Percentiles rank a stretch among this genome's conserved stretches.
Evolutionary conservation across 2,888 invertebrate species (phyloP).

Genomic region (Epinotia demarniana): DNA sequence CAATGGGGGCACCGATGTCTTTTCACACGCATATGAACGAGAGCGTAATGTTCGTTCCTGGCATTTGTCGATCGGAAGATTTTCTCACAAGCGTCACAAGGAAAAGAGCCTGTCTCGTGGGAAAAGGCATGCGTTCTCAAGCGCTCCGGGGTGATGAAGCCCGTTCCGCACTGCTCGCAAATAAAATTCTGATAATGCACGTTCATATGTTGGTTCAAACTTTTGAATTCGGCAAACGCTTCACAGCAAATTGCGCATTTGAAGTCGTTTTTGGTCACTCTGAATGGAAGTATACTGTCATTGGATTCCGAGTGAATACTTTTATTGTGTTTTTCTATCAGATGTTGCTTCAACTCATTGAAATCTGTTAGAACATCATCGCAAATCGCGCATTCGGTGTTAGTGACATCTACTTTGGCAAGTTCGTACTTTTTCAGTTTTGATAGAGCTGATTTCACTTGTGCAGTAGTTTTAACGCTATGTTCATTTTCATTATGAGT

Average conservation of each 20-base stretch:
- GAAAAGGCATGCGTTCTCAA: conserved; percentile 70
- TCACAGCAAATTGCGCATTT: conserved; percentile 68
- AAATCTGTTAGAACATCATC: conserved; percentile 58
- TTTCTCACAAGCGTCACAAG: conserved; percentile 80
- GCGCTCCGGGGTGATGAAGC: conserved; percentile 74
- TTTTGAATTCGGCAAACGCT: conserved; percentile 68
- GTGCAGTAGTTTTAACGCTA: conserved; percentile 47
- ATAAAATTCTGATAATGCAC: conserved; percentile 77
- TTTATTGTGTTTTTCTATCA: conserved; percentile 64
- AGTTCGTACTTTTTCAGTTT: conserved; percentile 71
- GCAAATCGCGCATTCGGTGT: conserved; percentile 69
- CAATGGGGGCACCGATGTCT: conserved; percentile 76
- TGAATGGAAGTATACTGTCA: conserved; percentile 73
- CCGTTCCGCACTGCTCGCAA: conserved; percentile 75
- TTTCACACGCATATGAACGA: conserved; percentile 77
- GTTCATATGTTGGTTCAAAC: conserved; percentile 79
- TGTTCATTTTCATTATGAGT: conserved; percentile 62
- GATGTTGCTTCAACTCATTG: conserved; percentile 63
- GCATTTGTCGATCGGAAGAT: conserved; percentile 77
- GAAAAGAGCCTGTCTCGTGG: conserved; percentile 69
- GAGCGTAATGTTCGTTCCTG: conserved; percentile 78
- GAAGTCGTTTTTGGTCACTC: conserved; percentile 60
- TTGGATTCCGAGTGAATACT: conserved; percentile 60
- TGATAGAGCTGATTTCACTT: conserved; percentile 61
- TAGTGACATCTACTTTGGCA: conserved; percentile 72